Evolutionary conservation across 2,113 vertebrate genomes (phyloP), one percentile per base, ranked within the genome.

Genomic region (Rousettus leschenaultii): DNA sequence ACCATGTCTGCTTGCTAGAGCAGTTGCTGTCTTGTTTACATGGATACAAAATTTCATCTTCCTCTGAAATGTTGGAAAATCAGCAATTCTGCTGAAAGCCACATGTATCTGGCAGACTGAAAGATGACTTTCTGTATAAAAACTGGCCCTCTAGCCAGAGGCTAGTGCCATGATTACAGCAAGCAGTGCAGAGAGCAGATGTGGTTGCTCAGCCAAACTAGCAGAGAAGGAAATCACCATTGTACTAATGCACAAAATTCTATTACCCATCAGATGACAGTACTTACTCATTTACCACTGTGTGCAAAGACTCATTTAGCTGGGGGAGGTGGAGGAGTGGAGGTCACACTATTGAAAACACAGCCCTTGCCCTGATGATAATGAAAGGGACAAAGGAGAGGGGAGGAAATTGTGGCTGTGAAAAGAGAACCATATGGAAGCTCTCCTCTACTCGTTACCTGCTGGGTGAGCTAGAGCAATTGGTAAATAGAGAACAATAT

Each of bases 21-120:
- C 77, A 38, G 43, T 94, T 9, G 68, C 77, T 86, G 66, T 78
- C 91, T 91, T 96, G 33, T 78, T 97, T 97, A 91, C 11, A 5
- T 35, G 53, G 65, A 77, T 74, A 71, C 63, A 63, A 95, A 65
- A 96, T 74, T 48, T 84, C n/a, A 57, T 94, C 77, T 74, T 90
- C 59, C 43, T 93, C 55, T 66, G 90, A 95, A 83, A 95, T 93
- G 91, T 83, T 88, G 65, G 71, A 92, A 97, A 91, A 94, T 94
- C 93, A 92, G 74, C 65, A 95, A 59, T 82, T 82, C 45, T 78
- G 55, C 55, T 74, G 71, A 91, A 92, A 95, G 48, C 40, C 28
- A 68, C 85, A n/a, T 75, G 78, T 61, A 35, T 86, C 66, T 21
- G 38, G 35, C 63, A 94, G 59, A 65, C n/a, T 38, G 53, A 86